Base-by-base conservation (phyloP, 2,888 invertebrate species). In the Melanotus villosus region DNA sequence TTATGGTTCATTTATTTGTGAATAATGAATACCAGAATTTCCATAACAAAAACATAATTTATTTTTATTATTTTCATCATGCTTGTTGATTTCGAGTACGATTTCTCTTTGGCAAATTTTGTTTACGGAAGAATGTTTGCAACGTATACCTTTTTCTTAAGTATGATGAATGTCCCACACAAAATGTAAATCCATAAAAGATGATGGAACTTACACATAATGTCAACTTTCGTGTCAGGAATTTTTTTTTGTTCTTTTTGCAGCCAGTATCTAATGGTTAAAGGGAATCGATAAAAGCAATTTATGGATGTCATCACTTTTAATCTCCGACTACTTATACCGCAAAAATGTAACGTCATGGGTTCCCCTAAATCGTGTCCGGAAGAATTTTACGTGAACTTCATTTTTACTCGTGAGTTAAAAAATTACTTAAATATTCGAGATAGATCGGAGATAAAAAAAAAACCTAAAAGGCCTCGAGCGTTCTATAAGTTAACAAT, bases 241-340 rank as follows among this genome's bases (percentile, higher is more conserved):
- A 30, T 26, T 52, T n/a, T n/a, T n/a, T n/a, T 30, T 12, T 30
- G 14, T 52, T 52, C 50, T 32, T 52, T 45, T 52, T 52, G 30
- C 21, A n/a, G 50, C 18, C 50, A 52, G 16, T 52, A 52, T 30
- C 26, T 52, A 52, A 52, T 30, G 50, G 50, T 7, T 47, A 2
- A 10, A 23, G 1, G 14, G 30, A 52, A 52, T 52, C 50, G 50
- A 52, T 52, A 52, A 52, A 52, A 52, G 50, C 50, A 52, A 52
- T 52, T 52, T 52, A 52, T 52, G 50, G 50, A 52, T 52, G 50
- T 30, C 50, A 32, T 52, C 50, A 52, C 50, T 30, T 52, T 52
- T 52, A 52, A 52, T 52, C 50, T 52, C 14, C 30, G 3, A 52
- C 18, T 26, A 16, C 4, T n/a, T n/a, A n/a, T n/a, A 14, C 50